Base-by-base conservation (phyloP, 2,113 vertebrate species). In the Anas platyrhynchos region DNA sequence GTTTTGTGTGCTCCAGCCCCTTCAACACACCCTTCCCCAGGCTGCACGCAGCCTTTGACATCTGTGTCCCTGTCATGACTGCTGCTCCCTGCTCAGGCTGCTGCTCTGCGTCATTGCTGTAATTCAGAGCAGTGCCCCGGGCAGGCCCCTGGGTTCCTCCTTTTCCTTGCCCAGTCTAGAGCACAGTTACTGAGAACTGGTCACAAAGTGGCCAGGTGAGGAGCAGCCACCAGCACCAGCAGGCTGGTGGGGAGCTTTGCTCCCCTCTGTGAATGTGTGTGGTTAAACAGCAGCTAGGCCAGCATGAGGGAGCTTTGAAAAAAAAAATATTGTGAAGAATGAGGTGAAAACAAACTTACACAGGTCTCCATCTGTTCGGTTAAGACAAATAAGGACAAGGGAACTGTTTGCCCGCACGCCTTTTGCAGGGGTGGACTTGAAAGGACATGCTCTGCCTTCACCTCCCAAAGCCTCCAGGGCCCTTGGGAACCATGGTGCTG, bases 201-300 rank as follows among this genome's bases (percentile, higher is more conserved):
- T 16, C 23, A 32, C 0, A 1, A 63, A 59, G 32, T 38, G 91
- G 44, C 9, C 25, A 23, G 9, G 5, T 17, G 10, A 11, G 32
- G 50, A 86, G 9, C 15, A 16, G 5, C 38, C 0, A 0, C 13
- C 20, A 76, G 48, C 0, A 0, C 13, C 20, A 76, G 48, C 56
- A 82, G 48, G 16, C 12, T 62, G 44, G 26, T 67, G 41, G 21
- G n/a, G n/a, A 89, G 12, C 22, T 22, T 77, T 55, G 61, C 21
- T 67, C 20, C 36, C 21, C 32, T 56, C 56, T 43, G 32, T 34
- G 26, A 20, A 54, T 83, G 23, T 13, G 6, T 20, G 7, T 48
- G 44, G n/a, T 54, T 74, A 44, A 44, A 50, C 9, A 62, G 21
- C 36, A 84, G 17, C 46, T 41, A 41, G 41, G 41, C 6, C 21